Evolutionary conservation across 1,140 invertebrate species (phyloP), one percentile per base, ranked within the genome.

Genomic region (Macrocentrus cingulum): DNA sequence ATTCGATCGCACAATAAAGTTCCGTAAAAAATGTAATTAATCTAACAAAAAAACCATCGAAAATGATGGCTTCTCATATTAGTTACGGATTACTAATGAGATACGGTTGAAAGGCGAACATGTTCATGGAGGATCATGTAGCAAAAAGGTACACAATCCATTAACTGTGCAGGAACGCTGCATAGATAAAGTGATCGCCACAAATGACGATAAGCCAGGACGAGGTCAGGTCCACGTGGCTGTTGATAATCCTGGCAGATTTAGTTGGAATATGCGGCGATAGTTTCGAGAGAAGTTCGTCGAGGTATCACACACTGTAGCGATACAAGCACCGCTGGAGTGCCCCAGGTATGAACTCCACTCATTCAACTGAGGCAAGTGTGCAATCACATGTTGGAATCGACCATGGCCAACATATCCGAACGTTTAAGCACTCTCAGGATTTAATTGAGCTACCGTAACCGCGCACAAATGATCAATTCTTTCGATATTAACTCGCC

Each of bases 331-430:
- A n/a, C n/a, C n/a, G n/a, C n/a, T n/a, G n/a, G 36, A 39, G 36
- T 39, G 36, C 36, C n/a, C n/a, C n/a, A n/a, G n/a, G n/a, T n/a
- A 15, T 4, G 13, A n/a, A 39, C 36, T 39, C 36, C 8, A 39
- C 36, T 39, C 36, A 8, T 11, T 8, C 13, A 13, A n/a, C 13
- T 39, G 36, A 15, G 13, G 36, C 13, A 39, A 39, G 3, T 39
- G 36, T 39, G 36, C 36, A 39, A 39, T 39, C 36, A 39, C 36
- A 39, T 11, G 36, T 39, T n/a, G 36, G 36, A 11, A 39, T 39
- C 36, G 36, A 39, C 8, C 36, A 39, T 8, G 36, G 11, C 7
- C 36, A n/a, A 13, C 13, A 15, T n/a, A 39, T n/a, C 36, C 3
- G 36, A n/a, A 15, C 7, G 11, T 39, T n/a, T 39, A 39, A 39